phyloP scores from a whole-genome alignment of 2,888 invertebrate species.

The Glyphotaelius pellucidus region DNA sequence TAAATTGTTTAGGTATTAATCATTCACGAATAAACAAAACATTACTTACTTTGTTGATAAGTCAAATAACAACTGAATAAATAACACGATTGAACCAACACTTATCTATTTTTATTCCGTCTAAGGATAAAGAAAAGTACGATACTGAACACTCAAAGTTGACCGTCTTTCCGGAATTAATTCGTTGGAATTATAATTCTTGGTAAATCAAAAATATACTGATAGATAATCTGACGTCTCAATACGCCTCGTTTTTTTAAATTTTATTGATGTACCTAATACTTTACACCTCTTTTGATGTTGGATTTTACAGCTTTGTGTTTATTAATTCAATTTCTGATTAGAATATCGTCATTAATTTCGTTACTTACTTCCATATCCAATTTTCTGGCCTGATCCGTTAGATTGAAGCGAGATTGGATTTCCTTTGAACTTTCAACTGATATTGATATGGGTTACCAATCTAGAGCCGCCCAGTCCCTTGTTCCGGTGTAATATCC shows the following conservation, averaged over 20 bases:
- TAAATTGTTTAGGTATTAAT: not conserved
- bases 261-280: not conserved
- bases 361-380: not conserved
- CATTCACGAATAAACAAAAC: not conserved
- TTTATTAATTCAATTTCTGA: not conserved
- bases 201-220: not conserved
- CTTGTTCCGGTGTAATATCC: not conserved
- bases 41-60: not conserved
- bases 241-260: not conserved
- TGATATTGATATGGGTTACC: constrained; percentile 6
- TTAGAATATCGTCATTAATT: not conserved
- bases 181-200: not conserved
- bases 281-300: not conserved
- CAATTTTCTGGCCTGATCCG: not conserved
- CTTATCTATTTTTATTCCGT: not conserved
- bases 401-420: constrained; percentile 25
- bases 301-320: not conserved
- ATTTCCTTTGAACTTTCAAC: constrained; percentile 8
- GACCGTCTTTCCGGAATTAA: not conserved
- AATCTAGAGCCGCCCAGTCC: not conserved
- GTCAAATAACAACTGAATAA: not conserved
- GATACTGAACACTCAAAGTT: not conserved
- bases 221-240: too few relatives aligned
- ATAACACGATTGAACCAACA: not conserved
- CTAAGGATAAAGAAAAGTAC: not conserved